Percentiles rank a stretch among this genome's conserved stretches.
Conservation (phyloP, 2,113 vertebrate genomes). For the Oostethus manadensis region DNA sequence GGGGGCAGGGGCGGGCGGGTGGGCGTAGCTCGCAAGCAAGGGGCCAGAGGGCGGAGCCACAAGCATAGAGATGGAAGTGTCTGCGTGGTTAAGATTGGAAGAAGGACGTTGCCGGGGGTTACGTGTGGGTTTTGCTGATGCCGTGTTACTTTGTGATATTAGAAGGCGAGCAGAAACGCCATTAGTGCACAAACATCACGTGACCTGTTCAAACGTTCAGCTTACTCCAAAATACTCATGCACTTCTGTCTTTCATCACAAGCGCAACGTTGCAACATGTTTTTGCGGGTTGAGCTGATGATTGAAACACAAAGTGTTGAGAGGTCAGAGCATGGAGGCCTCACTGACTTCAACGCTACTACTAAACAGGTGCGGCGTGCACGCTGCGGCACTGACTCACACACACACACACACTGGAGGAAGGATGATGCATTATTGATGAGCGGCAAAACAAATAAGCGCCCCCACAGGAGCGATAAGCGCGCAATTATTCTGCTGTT, state of each 20-base stretch:
- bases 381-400: neutral
- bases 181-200: no score
- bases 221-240: no score
- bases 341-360: no score
- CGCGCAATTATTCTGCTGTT: neutral
- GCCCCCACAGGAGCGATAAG: neutral
- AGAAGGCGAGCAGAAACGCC: neutral
- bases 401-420: neutral
- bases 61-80: neutral
- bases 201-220: no score
- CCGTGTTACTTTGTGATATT: neutral
- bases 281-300: no score
- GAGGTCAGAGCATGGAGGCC: no score
- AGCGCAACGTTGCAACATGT: no score
- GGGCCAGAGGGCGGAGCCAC: slow-evolving; percentile 35
- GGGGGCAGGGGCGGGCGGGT: slow-evolving; percentile 16
- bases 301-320: no score
- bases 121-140: neutral
- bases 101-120: neutral
- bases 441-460: slow-evolving; percentile 1
- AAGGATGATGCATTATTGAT: slow-evolving; percentile 3
- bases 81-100: neutral
- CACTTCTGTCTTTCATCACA: no score
- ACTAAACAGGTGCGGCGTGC: neutral
- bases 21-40: slow-evolving; percentile 12